Conservation (phyloP, 2,113 vertebrate species). For the Ceyx melanurus region DNA sequence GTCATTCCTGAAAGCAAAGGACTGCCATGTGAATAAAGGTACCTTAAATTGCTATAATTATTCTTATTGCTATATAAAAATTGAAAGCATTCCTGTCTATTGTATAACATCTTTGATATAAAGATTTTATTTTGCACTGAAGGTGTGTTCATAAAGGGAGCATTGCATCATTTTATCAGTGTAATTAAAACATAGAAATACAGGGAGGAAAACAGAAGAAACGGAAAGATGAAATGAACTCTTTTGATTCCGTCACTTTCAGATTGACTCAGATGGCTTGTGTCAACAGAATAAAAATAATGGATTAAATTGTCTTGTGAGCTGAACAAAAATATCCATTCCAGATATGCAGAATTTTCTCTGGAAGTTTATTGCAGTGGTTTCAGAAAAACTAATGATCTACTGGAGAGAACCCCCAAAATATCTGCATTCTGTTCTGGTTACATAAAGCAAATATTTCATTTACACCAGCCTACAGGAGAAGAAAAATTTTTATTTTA, state of each 20-base stretch:
- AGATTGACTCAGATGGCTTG: neutral
- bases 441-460: neutral
- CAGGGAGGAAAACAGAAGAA: rapidly evolving
- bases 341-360: neutral
- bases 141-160: neutral
- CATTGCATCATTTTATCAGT: neutral
- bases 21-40: neutral
- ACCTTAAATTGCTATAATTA: neutral
- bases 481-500: neutral
- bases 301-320: neutral
- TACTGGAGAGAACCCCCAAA: neutral
- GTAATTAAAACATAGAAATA: neutral
- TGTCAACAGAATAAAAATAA: neutral
- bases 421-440: neutral
- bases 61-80: neutral
- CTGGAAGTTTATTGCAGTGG: neutral
- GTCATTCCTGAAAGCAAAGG: neutral
- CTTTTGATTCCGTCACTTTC: neutral
- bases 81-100: rapidly evolving
- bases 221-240: neutral
- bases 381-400: neutral
- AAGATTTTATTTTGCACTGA: neutral
- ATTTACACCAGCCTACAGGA: neutral
- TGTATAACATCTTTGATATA: neutral
- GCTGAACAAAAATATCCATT: neutral